Evolutionary conservation across 1,140 invertebrate species (phyloP).

Genomic region (Druon quercuslanigerum): DNA sequence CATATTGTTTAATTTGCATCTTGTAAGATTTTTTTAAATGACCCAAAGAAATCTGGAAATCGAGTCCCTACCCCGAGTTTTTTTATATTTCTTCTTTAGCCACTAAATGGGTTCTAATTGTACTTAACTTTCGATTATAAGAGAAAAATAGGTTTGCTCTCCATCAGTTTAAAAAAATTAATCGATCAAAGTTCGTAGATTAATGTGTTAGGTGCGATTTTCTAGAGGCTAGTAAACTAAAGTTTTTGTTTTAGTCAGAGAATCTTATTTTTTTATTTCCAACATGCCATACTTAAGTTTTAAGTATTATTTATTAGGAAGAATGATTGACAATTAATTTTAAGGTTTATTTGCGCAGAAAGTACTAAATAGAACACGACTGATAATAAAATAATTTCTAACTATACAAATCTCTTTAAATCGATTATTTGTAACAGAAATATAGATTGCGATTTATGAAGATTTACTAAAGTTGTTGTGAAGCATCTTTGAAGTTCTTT

Average conservation of each 20-base stretch:
- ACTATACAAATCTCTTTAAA: constrained; percentile 19
- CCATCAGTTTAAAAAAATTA: constrained; percentile 26
- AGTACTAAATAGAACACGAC: constrained; percentile 13
- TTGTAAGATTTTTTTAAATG: too few relatives aligned
- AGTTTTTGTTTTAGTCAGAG: constrained; percentile 13
- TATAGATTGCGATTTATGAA: constrained; percentile 12
- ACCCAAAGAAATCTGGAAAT: too few relatives aligned
- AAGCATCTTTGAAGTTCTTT: constrained; percentile 14
- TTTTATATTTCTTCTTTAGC: not conserved
- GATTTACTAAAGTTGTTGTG: constrained; percentile 20
- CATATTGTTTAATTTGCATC: too few relatives aligned
- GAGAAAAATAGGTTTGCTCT: not conserved
- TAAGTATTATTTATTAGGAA: constrained; percentile 10
- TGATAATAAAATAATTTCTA: constrained; percentile 21
- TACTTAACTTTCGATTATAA: constrained; percentile 17
- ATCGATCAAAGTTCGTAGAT: constrained; percentile 24
- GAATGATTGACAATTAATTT: constrained; percentile 32
- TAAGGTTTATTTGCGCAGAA: constrained; percentile 39
- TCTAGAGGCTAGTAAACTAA: constrained; percentile 26
- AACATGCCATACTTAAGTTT: constrained; percentile 33
- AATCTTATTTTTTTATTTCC: constrained; percentile 24
- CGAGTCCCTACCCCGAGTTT: not conserved
- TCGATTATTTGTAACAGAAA: not conserved
- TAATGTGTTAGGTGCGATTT: not conserved
- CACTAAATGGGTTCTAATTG: not conserved